These are phyloP conservation scores for Cotesia typhae DNA, from an alignment of 1,140 invertebrate species.

Conservation along the genomic window DNA sequence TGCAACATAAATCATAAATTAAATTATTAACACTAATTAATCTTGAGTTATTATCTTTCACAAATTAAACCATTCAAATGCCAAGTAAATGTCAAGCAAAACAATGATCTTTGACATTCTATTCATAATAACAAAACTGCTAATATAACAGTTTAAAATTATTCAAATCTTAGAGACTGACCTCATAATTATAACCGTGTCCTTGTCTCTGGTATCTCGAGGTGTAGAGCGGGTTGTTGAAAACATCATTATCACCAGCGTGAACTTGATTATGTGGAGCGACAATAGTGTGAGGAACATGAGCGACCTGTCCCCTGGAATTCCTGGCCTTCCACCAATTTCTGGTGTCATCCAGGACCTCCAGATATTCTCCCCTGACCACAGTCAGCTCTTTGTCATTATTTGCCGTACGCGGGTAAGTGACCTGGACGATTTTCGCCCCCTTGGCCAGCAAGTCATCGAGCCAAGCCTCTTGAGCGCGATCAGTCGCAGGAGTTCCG, in stretches of 20 bases:
- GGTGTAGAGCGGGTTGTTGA: conserved; percentile 78
- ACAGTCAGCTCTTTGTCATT: conserved; percentile 98
- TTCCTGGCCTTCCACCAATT: conserved; percentile 99
- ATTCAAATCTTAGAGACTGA: conserved; percentile 39
- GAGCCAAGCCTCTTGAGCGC: conserved; percentile 73
- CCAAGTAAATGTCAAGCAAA: not conserved
- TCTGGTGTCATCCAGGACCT: conserved; percentile 92
- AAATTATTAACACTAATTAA: not conserved
- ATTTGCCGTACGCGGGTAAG: conserved; percentile 94
- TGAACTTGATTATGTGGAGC: conserved; percentile 70
- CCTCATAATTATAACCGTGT: conserved; percentile 63
- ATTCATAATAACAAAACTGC: not conserved
- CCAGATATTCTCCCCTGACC: conserved; percentile 92
- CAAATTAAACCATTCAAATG: too few species aligned
- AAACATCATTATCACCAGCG: conserved; percentile 68
- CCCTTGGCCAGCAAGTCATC: conserved; percentile 79
- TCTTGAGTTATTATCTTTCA: too few species aligned
- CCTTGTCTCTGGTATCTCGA: conserved; percentile 61
- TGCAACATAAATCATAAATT: conserved; percentile 37
- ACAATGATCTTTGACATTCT: conserved; percentile 9
- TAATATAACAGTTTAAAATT: not conserved
- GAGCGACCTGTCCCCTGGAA: conserved; percentile 84
- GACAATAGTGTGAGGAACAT: conserved; percentile 98
- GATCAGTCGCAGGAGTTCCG: conserved; percentile 57
- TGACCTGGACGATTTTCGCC: conserved; percentile 89